A percentile compares a stretch with the other conserved stretches of the same genome.
Evolutionary conservation across 2,797 vertebrate genomes (phyloP).

Genomic region (Centroberyx gerrardi): DNA sequence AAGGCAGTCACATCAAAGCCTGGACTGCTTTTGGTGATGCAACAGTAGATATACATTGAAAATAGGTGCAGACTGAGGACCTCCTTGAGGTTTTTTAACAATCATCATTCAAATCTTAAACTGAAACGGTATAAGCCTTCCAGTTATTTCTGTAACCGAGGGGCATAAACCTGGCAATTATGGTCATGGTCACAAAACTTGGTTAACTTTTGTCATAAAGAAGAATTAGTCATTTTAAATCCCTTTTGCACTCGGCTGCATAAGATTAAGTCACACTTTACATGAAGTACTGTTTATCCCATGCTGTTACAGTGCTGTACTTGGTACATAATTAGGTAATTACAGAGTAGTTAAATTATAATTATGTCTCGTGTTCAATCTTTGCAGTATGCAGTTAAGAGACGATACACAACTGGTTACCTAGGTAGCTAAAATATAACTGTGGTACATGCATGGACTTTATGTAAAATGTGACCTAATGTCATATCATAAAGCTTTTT

Average conservation of each 20-base stretch:
- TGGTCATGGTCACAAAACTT: background rate
- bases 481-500: slow-evolving; percentile 35
- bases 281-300: slow-evolving; percentile 33
- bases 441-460: slow-evolving; percentile 37
- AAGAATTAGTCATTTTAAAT: slow-evolving; percentile 17
- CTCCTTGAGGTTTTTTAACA: slow-evolving; percentile 22
- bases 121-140: background rate
- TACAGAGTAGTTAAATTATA: slow-evolving; percentile 4
- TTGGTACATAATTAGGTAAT: slow-evolving; percentile 8
- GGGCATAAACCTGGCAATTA: too few species aligned
- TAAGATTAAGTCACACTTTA: slow-evolving; percentile 63
- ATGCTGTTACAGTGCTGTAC: background rate
- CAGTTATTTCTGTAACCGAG: slow-evolving; percentile 12
- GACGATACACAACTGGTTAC: slow-evolving; percentile 12
- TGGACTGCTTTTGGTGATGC: slow-evolving; percentile 32
- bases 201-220: background rate
- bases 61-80: slow-evolving; percentile 25
- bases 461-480: slow-evolving; percentile 68
- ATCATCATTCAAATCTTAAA: slow-evolving; percentile 24
- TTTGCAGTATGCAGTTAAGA: slow-evolving; percentile 18
- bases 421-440: background rate
- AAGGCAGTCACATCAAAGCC: slow-evolving; percentile 33
- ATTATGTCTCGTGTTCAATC: background rate
- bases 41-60: slow-evolving; percentile 7
- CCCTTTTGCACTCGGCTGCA: slow-evolving; percentile 28